Conservation (phyloP, 2,888 invertebrate genomes). For the Nomada hirtipes region DNA sequence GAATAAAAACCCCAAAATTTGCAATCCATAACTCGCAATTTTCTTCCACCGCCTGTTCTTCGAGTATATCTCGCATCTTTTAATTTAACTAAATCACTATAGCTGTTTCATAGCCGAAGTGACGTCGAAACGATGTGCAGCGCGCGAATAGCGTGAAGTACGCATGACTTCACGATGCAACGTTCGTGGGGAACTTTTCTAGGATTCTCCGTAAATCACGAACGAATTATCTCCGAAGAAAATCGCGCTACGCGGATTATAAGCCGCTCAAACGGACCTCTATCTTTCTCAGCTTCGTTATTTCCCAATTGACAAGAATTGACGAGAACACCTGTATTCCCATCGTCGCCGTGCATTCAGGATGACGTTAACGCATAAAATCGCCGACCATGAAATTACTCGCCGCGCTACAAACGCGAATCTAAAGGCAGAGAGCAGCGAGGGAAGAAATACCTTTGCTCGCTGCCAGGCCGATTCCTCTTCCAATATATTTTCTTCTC, state of each 20-base stretch:
- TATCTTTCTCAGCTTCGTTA: conserved; percentile 55
- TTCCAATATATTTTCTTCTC: no score
- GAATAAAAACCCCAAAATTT: no score
- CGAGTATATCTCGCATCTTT: no score
- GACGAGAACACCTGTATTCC: conserved; percentile 56
- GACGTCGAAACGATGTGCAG: no score
- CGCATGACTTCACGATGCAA: background rate
- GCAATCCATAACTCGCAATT: no score
- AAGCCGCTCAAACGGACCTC: background rate
- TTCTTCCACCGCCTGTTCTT: no score
- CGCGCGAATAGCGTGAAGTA: conserved; percentile 3
- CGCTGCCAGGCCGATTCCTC: background rate
- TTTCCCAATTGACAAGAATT: conserved; percentile 61
- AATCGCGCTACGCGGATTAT: conserved; percentile 26
- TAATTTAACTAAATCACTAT: no score
- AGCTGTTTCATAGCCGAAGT: no score
- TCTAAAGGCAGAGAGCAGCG: conserved; percentile 27
- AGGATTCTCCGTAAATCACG: conserved; percentile 25
- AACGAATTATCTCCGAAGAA: conserved; percentile 29
- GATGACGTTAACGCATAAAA: conserved; percentile 55
- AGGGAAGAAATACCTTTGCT: conserved; percentile 7
- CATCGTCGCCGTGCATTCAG: conserved; percentile 43
- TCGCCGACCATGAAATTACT: conserved; percentile 68
- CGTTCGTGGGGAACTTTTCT: conserved; percentile 2
- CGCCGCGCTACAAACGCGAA: conserved; percentile 29